These are phyloP conservation scores for Porites cylindrica DNA, from an alignment of 92 coral and sea anemone genomes.

Conservation along the genomic window DNA sequence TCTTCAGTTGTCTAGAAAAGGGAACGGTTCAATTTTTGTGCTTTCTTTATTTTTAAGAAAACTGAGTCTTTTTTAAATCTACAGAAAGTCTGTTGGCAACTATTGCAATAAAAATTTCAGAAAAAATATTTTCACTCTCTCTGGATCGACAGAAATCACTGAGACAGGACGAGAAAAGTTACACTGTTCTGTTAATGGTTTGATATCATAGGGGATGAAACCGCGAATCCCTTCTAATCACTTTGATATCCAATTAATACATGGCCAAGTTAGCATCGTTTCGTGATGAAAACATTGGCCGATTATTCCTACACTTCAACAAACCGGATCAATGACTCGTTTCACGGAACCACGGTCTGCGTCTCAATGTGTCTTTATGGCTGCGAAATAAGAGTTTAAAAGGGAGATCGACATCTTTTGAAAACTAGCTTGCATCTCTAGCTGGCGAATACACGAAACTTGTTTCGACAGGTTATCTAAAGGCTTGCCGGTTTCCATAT, in stretches of 20 bases:
- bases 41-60: not conserved
- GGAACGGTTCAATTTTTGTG: not conserved
- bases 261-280: conserved; percentile 28
- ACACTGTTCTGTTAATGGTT: not conserved
- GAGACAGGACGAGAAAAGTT: not conserved
- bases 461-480: no score
- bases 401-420: not conserved
- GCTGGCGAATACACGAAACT: no score
- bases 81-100: no score
- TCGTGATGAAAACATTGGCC: conserved; percentile 6
- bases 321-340: conserved; percentile 3
- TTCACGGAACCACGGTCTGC: not conserved
- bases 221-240: not conserved
- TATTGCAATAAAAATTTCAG: no score
- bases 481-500: no score
- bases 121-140: no score
- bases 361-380: no score
- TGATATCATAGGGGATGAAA: conserved; percentile 17
- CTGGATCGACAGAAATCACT: no score
- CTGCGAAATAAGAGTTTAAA: not conserved
- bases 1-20: not conserved
- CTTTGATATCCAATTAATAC: not conserved
- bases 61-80: no score
- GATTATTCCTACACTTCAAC: conserved; percentile 8
- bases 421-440: no score